These are phyloP conservation scores for Nephotettix cincticeps DNA, from an alignment of 1,140 invertebrate species.

Conservation along the genomic window DNA sequence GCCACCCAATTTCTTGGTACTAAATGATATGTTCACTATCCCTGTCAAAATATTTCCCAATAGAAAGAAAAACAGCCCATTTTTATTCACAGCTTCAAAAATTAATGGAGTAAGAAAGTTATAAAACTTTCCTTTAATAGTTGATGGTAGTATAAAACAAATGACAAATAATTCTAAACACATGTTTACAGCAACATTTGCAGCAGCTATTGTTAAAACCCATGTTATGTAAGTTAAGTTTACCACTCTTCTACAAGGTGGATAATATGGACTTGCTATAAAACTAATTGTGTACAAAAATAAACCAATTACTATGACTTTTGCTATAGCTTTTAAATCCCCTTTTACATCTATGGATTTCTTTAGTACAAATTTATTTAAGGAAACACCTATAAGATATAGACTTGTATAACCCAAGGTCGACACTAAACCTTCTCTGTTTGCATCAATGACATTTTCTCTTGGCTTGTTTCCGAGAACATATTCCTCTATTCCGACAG, in stretches of 20 bases:
- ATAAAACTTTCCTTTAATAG: not conserved
- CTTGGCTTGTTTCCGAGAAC: conserved; percentile 62
- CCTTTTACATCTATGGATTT: conserved; percentile 39
- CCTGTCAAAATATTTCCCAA: conserved; percentile 78
- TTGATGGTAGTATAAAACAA: not conserved
- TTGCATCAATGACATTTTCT: conserved; percentile 70
- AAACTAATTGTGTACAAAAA: conserved; percentile 52
- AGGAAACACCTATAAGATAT: conserved; percentile 70
- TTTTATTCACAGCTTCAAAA: conserved; percentile 67
- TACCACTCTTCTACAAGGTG: conserved; percentile 68
- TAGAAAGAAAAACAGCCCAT: conserved; percentile 77
- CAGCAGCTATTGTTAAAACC: conserved; percentile 60
- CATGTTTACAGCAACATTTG: conserved; percentile 32
- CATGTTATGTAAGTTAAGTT: conserved; percentile 76
- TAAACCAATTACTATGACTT: conserved; percentile 48
- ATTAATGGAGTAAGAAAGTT: conserved; percentile 52
- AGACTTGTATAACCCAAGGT: conserved; percentile 79
- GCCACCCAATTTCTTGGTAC: conserved; percentile 56
- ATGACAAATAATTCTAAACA: conserved; percentile 29
- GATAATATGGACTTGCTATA: conserved; percentile 50
- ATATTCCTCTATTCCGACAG: conserved; percentile 64
- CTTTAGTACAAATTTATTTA: conserved; percentile 61
- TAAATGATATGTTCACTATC: conserved; percentile 67
- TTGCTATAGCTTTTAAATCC: conserved; percentile 42
- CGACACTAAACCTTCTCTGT: conserved; percentile 88